Evolutionary conservation across 2,888 invertebrate species (phyloP).

Genomic region (Pollenia labialis): DNA sequence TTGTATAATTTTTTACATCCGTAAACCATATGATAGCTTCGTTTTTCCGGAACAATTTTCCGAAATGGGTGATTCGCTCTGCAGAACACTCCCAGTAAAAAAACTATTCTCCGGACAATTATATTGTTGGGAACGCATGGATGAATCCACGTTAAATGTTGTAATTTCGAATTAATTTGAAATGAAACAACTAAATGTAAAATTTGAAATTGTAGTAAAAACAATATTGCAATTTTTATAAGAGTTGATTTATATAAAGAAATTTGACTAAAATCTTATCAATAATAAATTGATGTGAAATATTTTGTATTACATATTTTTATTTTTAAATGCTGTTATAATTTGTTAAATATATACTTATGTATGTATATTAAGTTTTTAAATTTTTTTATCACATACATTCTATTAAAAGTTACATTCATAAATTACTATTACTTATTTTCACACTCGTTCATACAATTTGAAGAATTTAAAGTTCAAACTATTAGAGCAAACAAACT

Average conservation of each 20-base stretch:
- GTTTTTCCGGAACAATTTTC: no score
- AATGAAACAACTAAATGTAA: no score
- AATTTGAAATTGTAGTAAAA: neutral
- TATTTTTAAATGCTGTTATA: conserved; percentile 42
- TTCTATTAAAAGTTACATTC: conserved; percentile 62
- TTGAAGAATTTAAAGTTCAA: conserved; percentile 37
- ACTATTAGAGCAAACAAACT: neutral
- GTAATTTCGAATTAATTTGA: no score
- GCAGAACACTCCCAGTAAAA: no score
- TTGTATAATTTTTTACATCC: no score
- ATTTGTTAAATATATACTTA: neutral
- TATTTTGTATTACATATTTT: conserved; percentile 6
- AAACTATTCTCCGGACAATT: no score
- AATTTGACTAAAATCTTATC: conserved; percentile 19
- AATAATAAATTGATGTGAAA: conserved; percentile 9
- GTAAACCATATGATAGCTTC: no score
- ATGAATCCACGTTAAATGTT: no score
- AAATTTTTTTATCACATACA: conserved; percentile 53
- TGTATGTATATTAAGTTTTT: neutral
- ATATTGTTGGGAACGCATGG: no score
- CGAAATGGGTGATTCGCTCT: no score
- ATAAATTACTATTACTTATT: conserved; percentile 35
- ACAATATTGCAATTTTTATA: conserved; percentile 4
- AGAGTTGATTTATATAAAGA: neutral
- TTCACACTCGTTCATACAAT: conserved; percentile 4